Percentiles rank a stretch among this genome's conserved stretches.
Conservation (phyloP, 2,113 vertebrate genomes). For the Siniperca chuatsi region DNA sequence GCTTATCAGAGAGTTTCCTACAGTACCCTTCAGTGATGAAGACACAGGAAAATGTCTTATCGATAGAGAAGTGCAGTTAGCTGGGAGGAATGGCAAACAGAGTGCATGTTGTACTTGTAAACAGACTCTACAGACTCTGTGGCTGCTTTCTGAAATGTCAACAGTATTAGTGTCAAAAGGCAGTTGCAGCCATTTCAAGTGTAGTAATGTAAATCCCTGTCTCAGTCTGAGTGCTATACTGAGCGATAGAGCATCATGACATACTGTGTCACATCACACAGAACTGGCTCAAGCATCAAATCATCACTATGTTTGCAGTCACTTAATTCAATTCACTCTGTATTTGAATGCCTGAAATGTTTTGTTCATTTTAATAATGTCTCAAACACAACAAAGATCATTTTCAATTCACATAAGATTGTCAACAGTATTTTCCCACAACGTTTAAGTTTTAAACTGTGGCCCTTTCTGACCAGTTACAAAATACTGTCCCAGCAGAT, state of each 20-base stretch:
- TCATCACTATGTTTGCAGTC: background rate
- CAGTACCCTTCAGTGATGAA: slow-evolving; percentile 36
- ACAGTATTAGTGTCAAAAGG: background rate
- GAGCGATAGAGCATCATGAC: slow-evolving; percentile 9
- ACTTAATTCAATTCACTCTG: background rate
- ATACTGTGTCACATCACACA: background rate
- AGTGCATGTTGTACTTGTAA: background rate
- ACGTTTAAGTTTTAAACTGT: background rate
- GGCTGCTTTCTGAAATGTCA: background rate
- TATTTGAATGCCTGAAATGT: background rate
- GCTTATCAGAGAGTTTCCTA: slow-evolving; percentile 28
- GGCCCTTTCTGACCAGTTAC: slow-evolving; percentile 24
- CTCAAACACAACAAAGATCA: background rate
- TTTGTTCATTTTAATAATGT: background rate
- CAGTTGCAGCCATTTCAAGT: background rate
- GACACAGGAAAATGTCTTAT: slow-evolving; percentile 50
- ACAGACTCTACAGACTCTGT: background rate
- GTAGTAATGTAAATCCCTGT: slow-evolving; percentile 12
- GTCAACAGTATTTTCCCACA: background rate
- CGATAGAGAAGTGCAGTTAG: slow-evolving; percentile 28
- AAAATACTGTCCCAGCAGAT: slow-evolving; percentile 82
- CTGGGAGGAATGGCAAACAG: background rate
- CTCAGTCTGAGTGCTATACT: background rate
- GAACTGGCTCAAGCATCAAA: too few relatives aligned
- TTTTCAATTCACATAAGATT: background rate